Evolutionary conservation across 2,797 vertebrate genomes (phyloP), one percentile per base, ranked within the genome.

Genomic region (Benthosema pterotum): DNA sequence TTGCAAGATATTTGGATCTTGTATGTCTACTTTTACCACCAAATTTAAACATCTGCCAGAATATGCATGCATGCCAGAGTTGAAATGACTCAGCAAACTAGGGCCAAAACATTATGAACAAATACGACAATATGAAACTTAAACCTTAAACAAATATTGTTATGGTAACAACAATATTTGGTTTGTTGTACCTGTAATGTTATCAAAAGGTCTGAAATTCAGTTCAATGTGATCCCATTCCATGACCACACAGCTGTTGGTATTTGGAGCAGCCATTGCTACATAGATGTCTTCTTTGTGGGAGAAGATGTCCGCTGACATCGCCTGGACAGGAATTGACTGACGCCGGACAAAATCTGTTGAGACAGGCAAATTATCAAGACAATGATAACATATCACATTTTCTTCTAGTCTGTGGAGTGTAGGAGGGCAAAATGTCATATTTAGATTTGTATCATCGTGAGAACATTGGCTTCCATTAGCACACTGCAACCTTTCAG

Each of bases 201-300:
- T 97, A 87, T 99, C 96, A 0, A 98, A 98, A 74, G 94, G 96
- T 77, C 98, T 94, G 91, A 99, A 99, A 67, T 98, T 96, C 92
- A 95, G 95, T 81, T 99, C 98, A 52, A 99, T 94, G 87, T 99
- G 97, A 85, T 99, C 97, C 98, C 98, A 99, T 80, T 99, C 96
- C 89, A 99, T 91, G 68, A 99, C 91, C 89, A 96, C 93, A 81
- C 98, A 99, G 90, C 97, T 99, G 91, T 98, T 96, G 87, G 95
- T 94, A 84, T 93, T 94, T n/a, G 96, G 97, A 53, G 97, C 94
- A 0, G 97, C 95, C 72, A 99, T 94, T 19, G 96, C 95, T 65
- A 97, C 95, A 0, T 94, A 99, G 63, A 99, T 95, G 15, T 99
- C 98, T 3, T 97, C 95, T 89, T 98, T 98, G 57, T 95, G 94